These are phyloP conservation scores for Phasianus colchicus DNA, from an alignment of 2,113 vertebrate genomes.

Conservation along the genomic window DNA sequence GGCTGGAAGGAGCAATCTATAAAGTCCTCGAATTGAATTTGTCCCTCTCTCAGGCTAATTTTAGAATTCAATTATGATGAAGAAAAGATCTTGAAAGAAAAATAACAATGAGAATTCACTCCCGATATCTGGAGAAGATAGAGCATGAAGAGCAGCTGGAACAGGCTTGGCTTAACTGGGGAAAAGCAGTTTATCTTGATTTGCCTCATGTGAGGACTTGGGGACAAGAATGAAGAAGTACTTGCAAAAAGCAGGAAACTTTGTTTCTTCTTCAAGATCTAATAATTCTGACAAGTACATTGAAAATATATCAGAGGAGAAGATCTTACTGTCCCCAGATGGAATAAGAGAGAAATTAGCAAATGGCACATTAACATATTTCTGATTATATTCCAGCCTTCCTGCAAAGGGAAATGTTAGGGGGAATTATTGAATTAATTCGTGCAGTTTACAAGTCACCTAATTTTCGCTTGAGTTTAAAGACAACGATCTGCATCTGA, in stretches of 20 bases:
- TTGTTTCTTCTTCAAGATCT: conserved; percentile 27
- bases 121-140: conserved; percentile 8
- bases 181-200: conserved; percentile 6
- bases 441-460: not conserved
- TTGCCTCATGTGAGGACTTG: not conserved
- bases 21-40: not conserved
- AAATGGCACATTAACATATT: conserved; percentile 72
- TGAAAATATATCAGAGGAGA: conserved; percentile 46
- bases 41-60: conserved; percentile 3
- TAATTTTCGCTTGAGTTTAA: not conserved
- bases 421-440: not conserved
- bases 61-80: conserved; percentile 50
- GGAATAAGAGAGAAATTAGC: conserved; percentile 28
- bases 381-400: conserved; percentile 39
- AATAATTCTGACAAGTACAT: conserved; percentile 48
- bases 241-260: not conserved
- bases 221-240: not conserved
- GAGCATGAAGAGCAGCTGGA: not conserved
- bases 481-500: not conserved
- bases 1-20: not conserved
- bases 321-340: conserved; percentile 57
- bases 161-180: not conserved
- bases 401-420: not conserved
- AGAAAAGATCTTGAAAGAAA: conserved; percentile 20
- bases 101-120: not conserved